These are phyloP conservation scores for Drosophila willistoni DNA, from an alignment of 1,140 invertebrate genomes.

Conservation along the genomic window DNA sequence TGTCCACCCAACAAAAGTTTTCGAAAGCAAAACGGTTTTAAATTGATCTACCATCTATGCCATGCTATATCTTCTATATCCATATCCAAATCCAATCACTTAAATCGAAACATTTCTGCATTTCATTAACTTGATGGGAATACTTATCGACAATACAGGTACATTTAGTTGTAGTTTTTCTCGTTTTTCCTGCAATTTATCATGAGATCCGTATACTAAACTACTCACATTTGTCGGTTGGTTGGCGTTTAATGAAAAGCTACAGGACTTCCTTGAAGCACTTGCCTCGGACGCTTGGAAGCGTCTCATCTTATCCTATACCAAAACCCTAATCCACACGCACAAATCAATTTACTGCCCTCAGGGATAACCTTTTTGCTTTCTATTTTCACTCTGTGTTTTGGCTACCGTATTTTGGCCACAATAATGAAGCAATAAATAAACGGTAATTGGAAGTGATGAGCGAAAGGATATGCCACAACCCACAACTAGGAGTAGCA, in stretches of 20 bases:
- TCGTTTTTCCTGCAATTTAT: not conserved
- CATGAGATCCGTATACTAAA: not conserved
- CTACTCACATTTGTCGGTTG: conserved; percentile 7
- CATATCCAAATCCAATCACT: not conserved
- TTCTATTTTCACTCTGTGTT: not conserved
- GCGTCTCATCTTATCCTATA: not conserved
- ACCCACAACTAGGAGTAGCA: conserved; percentile 21
- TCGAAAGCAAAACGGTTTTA: not conserved
- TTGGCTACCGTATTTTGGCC: conserved; percentile 25
- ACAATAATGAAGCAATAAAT: conserved; percentile 70
- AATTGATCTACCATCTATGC: not conserved
- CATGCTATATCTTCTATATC: too few relatives aligned
- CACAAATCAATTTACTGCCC: conserved; percentile 71
- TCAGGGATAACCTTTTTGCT: conserved; percentile 16
- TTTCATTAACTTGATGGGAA: too few relatives aligned
- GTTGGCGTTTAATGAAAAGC: conserved; percentile 7
- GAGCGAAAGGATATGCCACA: conserved; percentile 56
- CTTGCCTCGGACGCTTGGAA: not conserved
- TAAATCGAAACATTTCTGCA: not conserved
- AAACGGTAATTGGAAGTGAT: conserved; percentile 79
- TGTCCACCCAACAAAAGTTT: conserved; percentile 9
- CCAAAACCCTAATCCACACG: conserved; percentile 43
- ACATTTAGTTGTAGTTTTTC: not conserved
- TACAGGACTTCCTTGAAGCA: not conserved
- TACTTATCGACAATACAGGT: too few relatives aligned